Evolutionary conservation across 2,113 vertebrate species (phyloP).

Genomic region (Myrmophylax atrothorax): DNA sequence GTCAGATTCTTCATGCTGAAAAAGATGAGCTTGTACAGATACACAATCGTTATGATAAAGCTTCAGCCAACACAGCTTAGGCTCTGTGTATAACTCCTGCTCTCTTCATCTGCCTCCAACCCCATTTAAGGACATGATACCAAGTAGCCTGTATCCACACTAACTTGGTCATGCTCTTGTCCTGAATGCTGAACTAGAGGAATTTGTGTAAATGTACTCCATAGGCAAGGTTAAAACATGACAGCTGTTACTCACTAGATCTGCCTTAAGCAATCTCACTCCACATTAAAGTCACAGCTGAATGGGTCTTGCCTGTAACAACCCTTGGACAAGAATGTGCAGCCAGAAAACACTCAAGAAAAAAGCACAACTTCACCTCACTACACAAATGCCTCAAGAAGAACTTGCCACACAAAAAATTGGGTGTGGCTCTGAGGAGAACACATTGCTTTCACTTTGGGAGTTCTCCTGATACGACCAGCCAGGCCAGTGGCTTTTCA

Average conservation of each 20-base stretch:
- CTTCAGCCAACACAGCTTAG: not conserved
- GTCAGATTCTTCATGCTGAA: not conserved
- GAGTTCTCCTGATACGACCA: not conserved
- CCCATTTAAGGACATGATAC: not conserved
- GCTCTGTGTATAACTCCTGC: not conserved
- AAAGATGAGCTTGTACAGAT: not conserved
- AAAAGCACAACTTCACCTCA: not conserved
- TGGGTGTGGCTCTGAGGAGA: fast-evolving
- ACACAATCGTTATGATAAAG: not conserved
- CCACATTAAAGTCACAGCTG: not conserved
- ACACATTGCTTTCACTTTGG: not conserved
- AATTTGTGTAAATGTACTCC: not conserved
- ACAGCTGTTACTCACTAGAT: not conserved
- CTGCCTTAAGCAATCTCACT: not conserved
- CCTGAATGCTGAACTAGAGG: not conserved
- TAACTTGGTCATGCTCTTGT: not conserved
- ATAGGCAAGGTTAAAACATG: fast-evolving
- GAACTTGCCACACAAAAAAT: not conserved
- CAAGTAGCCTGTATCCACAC: not conserved
- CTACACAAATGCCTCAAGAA: not conserved
- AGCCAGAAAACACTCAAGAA: not conserved
- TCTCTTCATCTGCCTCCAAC: not conserved
- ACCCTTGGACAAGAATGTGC: not conserved
- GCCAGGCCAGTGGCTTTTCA: not conserved
- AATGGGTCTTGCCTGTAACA: not conserved